These are phyloP conservation scores for Ceratosolen solmsi DNA, from an alignment of 1,140 invertebrate genomes.

Conservation along the genomic window DNA sequence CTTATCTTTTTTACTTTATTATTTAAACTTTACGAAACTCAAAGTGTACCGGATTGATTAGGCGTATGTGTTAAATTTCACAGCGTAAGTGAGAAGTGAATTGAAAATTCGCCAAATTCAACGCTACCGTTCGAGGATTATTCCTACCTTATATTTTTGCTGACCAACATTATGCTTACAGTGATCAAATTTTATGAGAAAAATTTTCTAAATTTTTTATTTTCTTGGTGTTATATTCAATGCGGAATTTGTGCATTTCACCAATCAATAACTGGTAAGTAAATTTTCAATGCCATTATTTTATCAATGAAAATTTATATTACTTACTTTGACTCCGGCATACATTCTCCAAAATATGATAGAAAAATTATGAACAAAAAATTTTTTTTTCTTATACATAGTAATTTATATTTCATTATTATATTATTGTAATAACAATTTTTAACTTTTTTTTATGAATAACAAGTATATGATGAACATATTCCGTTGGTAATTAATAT, in stretches of 20 bases:
- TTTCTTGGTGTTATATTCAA: background rate
- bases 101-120: constrained; percentile 33
- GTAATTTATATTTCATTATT: no score
- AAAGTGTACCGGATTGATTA: constrained; percentile 30
- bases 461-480: no score
- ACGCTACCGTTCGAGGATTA: constrained; percentile 16
- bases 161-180: constrained; percentile 22
- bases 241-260: background rate
- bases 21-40: background rate
- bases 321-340: no score
- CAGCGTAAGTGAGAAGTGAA: constrained; percentile 28
- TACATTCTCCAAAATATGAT: no score
- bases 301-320: no score
- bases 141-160: background rate
- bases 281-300: background rate
- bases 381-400: no score
- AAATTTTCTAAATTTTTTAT: background rate
- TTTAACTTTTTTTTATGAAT: no score
- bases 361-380: no score
- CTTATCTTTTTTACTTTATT: constrained; percentile 5
- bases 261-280: background rate
- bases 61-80: constrained; percentile 26
- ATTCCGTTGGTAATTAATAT: no score
- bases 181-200: constrained; percentile 4
- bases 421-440: no score